These are phyloP conservation scores for Hirudo medicinalis DNA, from an alignment of 1,140 invertebrate genomes.

Conservation along the genomic window DNA sequence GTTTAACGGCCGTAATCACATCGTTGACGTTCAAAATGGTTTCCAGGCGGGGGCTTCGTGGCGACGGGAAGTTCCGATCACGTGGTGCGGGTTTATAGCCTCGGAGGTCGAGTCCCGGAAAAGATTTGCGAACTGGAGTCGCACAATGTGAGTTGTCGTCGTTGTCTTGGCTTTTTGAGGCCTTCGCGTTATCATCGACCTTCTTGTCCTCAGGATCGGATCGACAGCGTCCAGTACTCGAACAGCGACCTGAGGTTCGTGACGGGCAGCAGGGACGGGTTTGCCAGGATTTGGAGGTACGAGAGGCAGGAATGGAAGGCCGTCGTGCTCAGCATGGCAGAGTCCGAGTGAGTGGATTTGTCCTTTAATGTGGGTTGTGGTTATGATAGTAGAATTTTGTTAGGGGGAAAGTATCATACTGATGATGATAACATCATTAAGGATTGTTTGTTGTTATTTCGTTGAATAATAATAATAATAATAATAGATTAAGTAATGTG, in stretches of 20 bases:
- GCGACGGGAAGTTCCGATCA: conserved; percentile 87
- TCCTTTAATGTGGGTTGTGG: not conserved
- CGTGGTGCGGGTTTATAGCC: conserved; percentile 75
- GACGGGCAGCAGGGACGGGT: conserved; percentile 91
- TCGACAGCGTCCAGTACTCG: conserved; percentile 91
- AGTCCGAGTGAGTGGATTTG: conserved; percentile 6
- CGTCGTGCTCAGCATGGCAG: conserved; percentile 51
- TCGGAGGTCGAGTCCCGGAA: conserved; percentile 58
- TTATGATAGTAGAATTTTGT: no score
- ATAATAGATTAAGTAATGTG: no score
- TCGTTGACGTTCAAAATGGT: not conserved
- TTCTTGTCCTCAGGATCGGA: conserved; percentile 54
- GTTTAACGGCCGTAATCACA: no score
- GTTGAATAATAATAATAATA: no score
- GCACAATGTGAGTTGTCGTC: conserved; percentile 50
- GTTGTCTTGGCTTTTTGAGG: not conserved
- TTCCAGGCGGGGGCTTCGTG: conserved; percentile 69
- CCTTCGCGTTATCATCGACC: not conserved
- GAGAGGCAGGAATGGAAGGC: conserved; percentile 76
- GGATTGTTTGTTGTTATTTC: no score
- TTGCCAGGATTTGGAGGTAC: conserved; percentile 81
- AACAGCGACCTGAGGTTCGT: conserved; percentile 62
- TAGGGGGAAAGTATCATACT: not conserved
- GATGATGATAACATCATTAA: not conserved
- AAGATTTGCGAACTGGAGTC: conserved; percentile 70